phyloP scores from a whole-genome alignment of 2,113 vertebrate species.

The Accipiter cooperii region DNA sequence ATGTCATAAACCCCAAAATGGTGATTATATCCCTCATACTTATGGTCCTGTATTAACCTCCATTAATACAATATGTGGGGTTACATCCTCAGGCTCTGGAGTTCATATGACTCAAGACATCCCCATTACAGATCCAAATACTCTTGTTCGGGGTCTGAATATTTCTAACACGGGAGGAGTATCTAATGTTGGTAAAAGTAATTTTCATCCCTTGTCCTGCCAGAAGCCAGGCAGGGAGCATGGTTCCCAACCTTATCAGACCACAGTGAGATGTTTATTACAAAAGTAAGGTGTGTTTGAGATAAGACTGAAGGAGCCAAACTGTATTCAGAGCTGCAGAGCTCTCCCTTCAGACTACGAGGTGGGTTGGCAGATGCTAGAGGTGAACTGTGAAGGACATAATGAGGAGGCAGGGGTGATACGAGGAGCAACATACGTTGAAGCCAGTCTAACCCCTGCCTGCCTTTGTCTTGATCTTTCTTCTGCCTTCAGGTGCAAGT shows the following conservation, averaged over 20 bases:
- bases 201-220: background rate
- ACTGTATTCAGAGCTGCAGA: background rate
- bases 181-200: background rate
- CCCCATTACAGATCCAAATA: background rate
- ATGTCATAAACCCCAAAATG: background rate
- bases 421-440: background rate
- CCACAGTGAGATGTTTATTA: background rate
- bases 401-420: background rate
- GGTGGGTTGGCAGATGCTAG: background rate
- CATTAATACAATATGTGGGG: background rate
- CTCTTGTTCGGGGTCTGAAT: background rate
- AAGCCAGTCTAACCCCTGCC: background rate
- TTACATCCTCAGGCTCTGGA: background rate
- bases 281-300: background rate
- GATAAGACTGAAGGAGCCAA: background rate
- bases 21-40: background rate
- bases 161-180: background rate
- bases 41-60: background rate
- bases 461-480: background rate
- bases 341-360: background rate
- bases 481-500: background rate
- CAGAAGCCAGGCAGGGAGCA: background rate
- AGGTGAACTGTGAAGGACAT: background rate
- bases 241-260: background rate
- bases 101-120: background rate